phyloP scores from a whole-genome alignment of 2,888 invertebrate genomes.

The Tortrix viridana region DNA sequence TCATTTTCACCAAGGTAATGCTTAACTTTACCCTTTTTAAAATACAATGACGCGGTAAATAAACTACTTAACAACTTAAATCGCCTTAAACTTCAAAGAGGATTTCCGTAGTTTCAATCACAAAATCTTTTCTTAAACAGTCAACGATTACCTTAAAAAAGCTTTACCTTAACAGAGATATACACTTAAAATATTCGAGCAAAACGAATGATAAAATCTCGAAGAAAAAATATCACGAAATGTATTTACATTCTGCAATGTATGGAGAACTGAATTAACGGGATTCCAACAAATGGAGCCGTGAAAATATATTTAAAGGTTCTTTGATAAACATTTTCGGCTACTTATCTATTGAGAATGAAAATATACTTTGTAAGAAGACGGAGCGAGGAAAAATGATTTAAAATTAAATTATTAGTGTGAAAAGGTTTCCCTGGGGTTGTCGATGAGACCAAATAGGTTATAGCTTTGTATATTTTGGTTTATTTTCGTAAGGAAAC shows the following conservation, averaged over 20 bases:
- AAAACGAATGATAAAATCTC: constrained; percentile 16
- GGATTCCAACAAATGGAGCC: constrained; percentile 24
- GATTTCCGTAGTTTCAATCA: constrained; percentile 2
- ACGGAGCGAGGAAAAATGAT: constrained; percentile 3
- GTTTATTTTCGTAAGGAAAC: no score
- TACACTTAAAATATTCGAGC: constrained; percentile 14
- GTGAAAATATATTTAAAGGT: constrained; percentile 23
- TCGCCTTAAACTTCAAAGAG: not conserved
- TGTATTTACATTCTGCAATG: constrained; percentile 24
- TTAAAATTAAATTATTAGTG: constrained; percentile 23
- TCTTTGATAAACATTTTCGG: constrained; percentile 30
- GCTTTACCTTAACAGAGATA: not conserved
- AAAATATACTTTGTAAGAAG: constrained; percentile 17
- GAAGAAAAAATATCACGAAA: constrained; percentile 28
- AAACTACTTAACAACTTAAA: constrained; percentile 10
- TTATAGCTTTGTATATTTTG: no score
- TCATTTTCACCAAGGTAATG: not conserved
- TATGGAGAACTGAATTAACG: constrained; percentile 29
- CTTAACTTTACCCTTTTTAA: not conserved
- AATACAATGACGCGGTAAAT: constrained; percentile 5
- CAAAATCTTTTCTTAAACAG: constrained; percentile 10
- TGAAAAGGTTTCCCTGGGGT: constrained; percentile 4
- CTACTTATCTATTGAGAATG: constrained; percentile 28
- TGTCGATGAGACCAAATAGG: not conserved
- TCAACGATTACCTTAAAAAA: constrained; percentile 16